Evolutionary conservation across 2,888 invertebrate species (phyloP).

Genomic region (Drosophila incognita): DNA sequence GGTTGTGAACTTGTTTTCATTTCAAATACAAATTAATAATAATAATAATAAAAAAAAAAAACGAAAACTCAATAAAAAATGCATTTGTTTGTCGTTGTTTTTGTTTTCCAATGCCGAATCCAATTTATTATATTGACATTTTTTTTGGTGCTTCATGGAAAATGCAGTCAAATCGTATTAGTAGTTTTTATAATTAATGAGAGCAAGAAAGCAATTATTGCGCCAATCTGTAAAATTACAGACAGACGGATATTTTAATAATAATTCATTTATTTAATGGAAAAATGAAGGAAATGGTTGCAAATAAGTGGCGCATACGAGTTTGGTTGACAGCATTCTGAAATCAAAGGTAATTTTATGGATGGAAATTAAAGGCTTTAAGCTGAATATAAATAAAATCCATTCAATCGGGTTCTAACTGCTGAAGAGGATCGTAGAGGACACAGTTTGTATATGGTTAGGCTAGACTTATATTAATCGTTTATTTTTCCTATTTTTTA

Average conservation of each 20-base stretch:
- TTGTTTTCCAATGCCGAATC: slow-evolving; percentile 25
- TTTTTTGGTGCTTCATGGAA: slow-evolving; percentile 37
- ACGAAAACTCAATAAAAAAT: slow-evolving; percentile 47
- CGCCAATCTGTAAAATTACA: slow-evolving; percentile 62
- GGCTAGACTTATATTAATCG: not conserved
- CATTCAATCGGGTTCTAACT: not conserved
- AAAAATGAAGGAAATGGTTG: not conserved
- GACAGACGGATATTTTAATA: slow-evolving; percentile 40
- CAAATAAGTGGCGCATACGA: not conserved
- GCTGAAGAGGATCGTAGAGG: not conserved
- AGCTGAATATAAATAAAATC: not conserved
- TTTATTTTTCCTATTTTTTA: not conserved
- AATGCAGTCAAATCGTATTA: slow-evolving; percentile 44
- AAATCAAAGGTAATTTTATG: too few species aligned
- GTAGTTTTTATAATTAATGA: slow-evolving; percentile 65
- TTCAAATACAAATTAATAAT: slow-evolving; percentile 39
- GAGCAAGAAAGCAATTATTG: slow-evolving; percentile 10
- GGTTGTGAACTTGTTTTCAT: slow-evolving; percentile 70
- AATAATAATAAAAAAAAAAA: slow-evolving; percentile 32
- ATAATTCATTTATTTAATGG: slow-evolving; percentile 34
- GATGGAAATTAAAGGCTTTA: not conserved
- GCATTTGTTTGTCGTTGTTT: slow-evolving; percentile 25
- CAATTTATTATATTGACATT: slow-evolving; percentile 22
- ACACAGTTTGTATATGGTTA: not conserved
- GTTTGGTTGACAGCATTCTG: not conserved